These are phyloP conservation scores for Semnopithecus entellus DNA, from an alignment of 2,113 vertebrate genomes.

Conservation along the genomic window DNA sequence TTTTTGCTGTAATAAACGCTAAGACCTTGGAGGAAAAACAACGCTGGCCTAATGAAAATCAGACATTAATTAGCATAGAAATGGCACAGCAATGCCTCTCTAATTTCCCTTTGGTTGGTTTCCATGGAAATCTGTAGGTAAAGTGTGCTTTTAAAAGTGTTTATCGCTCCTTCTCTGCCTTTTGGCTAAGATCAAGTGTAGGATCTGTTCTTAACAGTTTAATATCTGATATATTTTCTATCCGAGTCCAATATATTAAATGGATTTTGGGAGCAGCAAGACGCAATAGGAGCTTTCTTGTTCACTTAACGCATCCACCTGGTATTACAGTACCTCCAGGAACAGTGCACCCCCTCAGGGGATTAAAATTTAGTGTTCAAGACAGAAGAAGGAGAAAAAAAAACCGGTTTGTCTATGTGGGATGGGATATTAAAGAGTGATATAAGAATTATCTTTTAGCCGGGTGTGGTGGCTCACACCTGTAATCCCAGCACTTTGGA, in stretches of 20 bases:
- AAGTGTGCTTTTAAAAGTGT: slow-evolving; percentile 1
- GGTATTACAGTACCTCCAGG: neutral
- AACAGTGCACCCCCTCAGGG: neutral
- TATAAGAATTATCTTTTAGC: neutral
- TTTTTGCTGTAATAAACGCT: neutral
- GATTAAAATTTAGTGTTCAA: neutral
- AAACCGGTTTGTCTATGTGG: neutral
- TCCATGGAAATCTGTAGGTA: slow-evolving; percentile 32
- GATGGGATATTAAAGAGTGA: neutral
- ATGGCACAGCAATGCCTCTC: neutral
- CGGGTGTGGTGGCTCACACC: neutral
- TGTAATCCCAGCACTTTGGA: neutral
- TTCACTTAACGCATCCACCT: neutral
- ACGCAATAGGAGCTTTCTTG: neutral
- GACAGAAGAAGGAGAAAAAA: neutral
- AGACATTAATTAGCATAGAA: neutral
- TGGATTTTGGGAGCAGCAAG: neutral
- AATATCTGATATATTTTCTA: neutral
- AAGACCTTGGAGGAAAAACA: neutral
- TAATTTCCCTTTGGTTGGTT: slow-evolving; percentile 4
- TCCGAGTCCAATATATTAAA: neutral
- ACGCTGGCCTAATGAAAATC: neutral
- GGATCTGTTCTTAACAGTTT: neutral
- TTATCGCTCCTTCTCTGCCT: neutral
- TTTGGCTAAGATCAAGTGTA: neutral